phyloP scores from a whole-genome alignment of 2,888 invertebrate genomes.

The Chironomus tentans region DNA sequence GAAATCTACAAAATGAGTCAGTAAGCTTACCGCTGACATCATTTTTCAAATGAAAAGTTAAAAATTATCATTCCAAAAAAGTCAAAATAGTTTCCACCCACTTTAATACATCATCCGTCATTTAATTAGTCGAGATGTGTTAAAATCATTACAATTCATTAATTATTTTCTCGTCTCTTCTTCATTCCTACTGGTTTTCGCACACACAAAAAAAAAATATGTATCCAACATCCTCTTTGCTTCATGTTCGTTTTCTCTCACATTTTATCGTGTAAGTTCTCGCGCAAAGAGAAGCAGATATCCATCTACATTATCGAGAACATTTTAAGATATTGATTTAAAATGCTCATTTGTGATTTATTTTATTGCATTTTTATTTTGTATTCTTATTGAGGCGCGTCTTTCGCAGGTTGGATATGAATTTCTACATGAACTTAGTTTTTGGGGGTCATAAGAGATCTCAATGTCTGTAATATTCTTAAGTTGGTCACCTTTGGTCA shows the following conservation, averaged over 20 bases:
- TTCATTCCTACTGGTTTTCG: background rate
- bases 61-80: too few species aligned
- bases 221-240: background rate
- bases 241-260: background rate
- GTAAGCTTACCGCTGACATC: too few species aligned
- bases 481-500: too few species aligned
- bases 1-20: too few species aligned
- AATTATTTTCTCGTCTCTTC: background rate
- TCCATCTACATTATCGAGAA: constrained; percentile 1
- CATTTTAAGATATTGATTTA: constrained; percentile 19
- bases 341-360: constrained; percentile 22
- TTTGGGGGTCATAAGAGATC: too few species aligned
- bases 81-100: too few species aligned
- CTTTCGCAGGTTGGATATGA: too few species aligned
- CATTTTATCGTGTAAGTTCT: background rate
- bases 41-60: too few species aligned
- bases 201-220: background rate
- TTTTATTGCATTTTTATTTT: constrained; percentile 20
- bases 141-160: constrained; percentile 23
- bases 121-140: constrained; percentile 22
- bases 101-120: background rate
- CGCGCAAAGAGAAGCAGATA: background rate
- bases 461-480: too few species aligned
- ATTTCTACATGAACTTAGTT: too few species aligned
- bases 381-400: background rate